phyloP scores from a whole-genome alignment of 2,113 vertebrate genomes.

The Clupea harengus region DNA sequence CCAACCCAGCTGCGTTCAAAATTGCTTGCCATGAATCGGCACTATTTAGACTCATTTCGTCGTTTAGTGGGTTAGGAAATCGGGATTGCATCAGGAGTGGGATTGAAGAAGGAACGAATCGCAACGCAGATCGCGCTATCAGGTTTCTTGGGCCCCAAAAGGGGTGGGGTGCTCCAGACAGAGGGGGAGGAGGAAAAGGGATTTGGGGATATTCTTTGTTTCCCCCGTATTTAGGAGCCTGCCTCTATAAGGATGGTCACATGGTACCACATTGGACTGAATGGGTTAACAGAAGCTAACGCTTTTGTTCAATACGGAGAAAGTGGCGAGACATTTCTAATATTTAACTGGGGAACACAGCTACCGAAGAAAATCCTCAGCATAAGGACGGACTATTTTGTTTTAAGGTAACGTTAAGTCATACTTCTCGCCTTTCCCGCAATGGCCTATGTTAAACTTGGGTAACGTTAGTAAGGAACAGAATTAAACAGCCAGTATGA shows the following conservation, averaged over 20 bases:
- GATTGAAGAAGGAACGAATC: neutral
- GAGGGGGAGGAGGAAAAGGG: constrained; percentile 38
- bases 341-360: neutral
- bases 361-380: neutral
- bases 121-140: constrained; percentile 24
- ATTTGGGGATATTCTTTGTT: constrained; percentile 70
- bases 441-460: neutral
- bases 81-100: constrained; percentile 54
- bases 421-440: neutral
- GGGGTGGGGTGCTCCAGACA: constrained; percentile 51
- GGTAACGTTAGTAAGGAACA: neutral
- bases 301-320: constrained; percentile 29
- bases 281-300: constrained; percentile 49
- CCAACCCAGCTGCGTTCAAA: neutral
- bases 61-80: neutral
- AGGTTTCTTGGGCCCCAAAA: constrained; percentile 43
- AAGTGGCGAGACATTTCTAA: neutral
- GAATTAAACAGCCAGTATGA: too few relatives aligned
- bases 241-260: constrained; percentile 46
- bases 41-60: neutral
- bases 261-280: constrained; percentile 33
- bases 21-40: neutral
- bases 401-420: neutral
- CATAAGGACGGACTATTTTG: neutral
- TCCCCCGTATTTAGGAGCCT: constrained; percentile 46